phyloP scores from a whole-genome alignment of 2,888 invertebrate genomes.

The Drosophila pegasa region DNA sequence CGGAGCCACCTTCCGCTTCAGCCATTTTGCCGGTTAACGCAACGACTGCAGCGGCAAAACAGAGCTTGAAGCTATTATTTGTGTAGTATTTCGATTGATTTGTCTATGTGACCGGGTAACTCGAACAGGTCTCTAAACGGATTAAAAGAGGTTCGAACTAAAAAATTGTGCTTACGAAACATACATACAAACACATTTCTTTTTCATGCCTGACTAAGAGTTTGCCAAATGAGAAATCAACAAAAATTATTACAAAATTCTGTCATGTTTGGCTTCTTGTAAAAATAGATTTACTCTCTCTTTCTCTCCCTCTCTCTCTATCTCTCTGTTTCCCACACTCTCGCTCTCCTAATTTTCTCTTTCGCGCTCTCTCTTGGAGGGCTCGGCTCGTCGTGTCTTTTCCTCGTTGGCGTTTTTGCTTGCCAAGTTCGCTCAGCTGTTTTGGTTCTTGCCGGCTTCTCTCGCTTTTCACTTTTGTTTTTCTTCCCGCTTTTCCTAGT shows the following conservation, averaged over 20 bases:
- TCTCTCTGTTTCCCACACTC: not conserved
- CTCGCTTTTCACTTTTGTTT: constrained; percentile 23
- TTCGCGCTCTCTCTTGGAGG: constrained; percentile 19
- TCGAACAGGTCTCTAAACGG: constrained; percentile 46
- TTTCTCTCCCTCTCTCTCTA: not conserved
- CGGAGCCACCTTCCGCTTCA: constrained; percentile 97
- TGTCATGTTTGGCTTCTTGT: constrained; percentile 8
- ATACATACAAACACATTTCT: constrained; percentile 4
- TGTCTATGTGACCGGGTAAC: constrained; percentile 47
- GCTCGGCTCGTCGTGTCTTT: constrained; percentile 52
- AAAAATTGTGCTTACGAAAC: not conserved
- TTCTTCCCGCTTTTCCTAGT: constrained; percentile 20
- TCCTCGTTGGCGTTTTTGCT: constrained; percentile 42
- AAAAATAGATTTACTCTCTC: constrained; percentile 9
- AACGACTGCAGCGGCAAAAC: constrained; percentile 73
- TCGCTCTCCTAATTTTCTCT: not conserved
- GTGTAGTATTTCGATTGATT: constrained; percentile 52
- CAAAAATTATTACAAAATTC: not conserved
- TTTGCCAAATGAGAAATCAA: not conserved
- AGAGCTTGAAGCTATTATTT: constrained; percentile 43
- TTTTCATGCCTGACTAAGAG: not conserved
- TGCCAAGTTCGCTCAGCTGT: constrained; percentile 62
- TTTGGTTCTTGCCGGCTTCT: constrained; percentile 38
- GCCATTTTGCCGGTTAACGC: constrained; percentile 88
- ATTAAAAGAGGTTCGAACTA: not conserved